phyloP scores from a whole-genome alignment of 2,113 vertebrate species.

The Ceyx melanurus region DNA sequence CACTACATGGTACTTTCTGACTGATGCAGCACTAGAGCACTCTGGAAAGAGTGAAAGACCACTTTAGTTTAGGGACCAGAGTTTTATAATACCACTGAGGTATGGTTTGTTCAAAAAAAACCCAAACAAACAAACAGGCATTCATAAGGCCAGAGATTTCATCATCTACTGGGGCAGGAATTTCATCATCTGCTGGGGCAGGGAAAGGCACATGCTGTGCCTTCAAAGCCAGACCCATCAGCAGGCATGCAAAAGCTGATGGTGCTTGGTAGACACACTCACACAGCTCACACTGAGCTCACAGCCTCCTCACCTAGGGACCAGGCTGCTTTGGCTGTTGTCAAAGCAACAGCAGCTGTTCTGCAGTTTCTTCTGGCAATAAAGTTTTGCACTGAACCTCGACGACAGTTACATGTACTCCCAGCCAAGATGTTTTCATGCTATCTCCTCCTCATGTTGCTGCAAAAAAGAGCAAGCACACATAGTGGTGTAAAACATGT shows the following conservation, averaged over 20 bases:
- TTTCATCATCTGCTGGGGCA: background rate
- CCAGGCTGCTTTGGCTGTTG: background rate
- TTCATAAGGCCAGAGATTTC: background rate
- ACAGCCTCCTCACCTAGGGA: background rate
- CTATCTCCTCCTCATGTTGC: background rate
- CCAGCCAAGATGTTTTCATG: background rate
- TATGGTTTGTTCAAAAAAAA: background rate
- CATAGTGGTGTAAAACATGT: background rate
- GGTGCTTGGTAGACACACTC: background rate
- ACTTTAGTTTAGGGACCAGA: background rate
- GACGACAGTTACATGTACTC: background rate
- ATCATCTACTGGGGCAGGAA: background rate
- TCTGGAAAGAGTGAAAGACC: background rate
- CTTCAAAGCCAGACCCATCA: background rate
- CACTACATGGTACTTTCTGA: background rate
- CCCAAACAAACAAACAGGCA: no score
- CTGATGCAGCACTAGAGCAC: background rate
- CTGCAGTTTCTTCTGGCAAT: background rate
- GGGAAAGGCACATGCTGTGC: background rate
- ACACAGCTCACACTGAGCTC: background rate
- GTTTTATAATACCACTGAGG: background rate
- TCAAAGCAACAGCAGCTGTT: conserved; percentile 46
- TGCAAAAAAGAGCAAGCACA: background rate
- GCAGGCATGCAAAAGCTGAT: background rate
- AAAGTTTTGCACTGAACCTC: conserved; percentile 14